Evolutionary conservation across 1,140 invertebrate genomes (phyloP), one percentile per base, ranked within the genome.

Genomic region (Thaumatotibia leucotreta): DNA sequence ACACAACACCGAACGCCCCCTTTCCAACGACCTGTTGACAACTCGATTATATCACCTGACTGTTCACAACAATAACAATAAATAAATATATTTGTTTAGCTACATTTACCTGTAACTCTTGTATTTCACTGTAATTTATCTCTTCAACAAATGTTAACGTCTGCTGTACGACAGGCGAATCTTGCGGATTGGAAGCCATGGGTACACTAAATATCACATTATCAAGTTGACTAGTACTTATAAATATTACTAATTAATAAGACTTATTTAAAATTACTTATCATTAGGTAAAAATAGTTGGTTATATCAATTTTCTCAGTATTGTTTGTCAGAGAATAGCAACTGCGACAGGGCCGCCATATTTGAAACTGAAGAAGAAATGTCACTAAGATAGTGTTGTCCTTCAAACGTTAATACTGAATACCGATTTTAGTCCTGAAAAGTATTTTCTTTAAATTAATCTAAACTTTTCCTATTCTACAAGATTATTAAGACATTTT

Each of bases 1-100:
- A 96, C 14, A 99, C 98, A 66, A 97, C 96, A 67, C 98, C 98
- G 92, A 98, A 99, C 23, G 98, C 97, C n/a, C 98, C 98, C 93
- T 97, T 97, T 20, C 98, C 98, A 67, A 99, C 95, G 83, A 96
- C 93, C 96, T 97, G 82, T 75, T 54, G 35, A 74, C 45, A 76
- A 65, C 77, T 61, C 64, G 68, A 27, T 63, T 63, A 65, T 24
- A 23, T 61, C 50, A 52, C 4, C 49, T 27, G 4, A 39, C 61
- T 22, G 17, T 62, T 68, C 50, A 72, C 50, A 70, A 54, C 31
- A n/a, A 68, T 31, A 50, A 14, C 71, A 62, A 73, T 32, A 73
- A 23, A 66, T 61, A 70, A 39, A 54, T 39, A 63, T 68, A 49
- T 35, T 31, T 54, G 35, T 32, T 64, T 61, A 32, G 24, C 14